Conservation (phyloP, 2,113 vertebrate genomes). For the Orycteropus afer region DNA sequence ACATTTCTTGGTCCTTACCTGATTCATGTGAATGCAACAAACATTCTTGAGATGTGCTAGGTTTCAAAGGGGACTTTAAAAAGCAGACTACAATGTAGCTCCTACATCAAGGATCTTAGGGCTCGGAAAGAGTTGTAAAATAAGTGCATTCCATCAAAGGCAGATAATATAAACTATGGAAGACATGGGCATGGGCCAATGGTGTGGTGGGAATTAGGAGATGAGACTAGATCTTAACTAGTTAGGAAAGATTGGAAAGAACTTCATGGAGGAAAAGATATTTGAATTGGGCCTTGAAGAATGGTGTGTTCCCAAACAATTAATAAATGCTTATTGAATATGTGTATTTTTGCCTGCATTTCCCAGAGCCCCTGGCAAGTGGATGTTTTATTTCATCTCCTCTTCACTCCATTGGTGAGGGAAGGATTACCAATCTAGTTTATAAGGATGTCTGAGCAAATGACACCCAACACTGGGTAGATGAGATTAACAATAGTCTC, state of each 20-base stretch:
- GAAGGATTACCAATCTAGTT: not conserved
- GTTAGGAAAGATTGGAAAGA: not conserved
- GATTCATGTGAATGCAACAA: constrained; percentile 10
- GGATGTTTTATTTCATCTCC: not conserved
- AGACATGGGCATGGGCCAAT: not conserved
- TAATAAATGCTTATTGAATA: not conserved
- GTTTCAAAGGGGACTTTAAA: constrained; percentile 25
- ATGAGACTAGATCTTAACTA: not conserved
- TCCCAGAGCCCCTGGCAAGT: not conserved
- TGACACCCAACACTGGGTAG: not conserved
- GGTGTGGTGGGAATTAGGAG: not conserved
- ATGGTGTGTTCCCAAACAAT: not conserved
- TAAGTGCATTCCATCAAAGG: not conserved
- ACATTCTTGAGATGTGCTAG: not conserved
- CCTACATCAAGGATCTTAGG: not conserved
- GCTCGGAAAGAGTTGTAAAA: not conserved
- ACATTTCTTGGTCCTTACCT: not conserved
- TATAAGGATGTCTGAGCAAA: not conserved
- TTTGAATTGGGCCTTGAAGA: not conserved
- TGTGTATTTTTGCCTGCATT: not conserved
- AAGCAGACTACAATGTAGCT: not conserved
- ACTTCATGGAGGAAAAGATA: not conserved
- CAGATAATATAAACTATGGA: not conserved
- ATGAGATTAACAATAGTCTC: not conserved
- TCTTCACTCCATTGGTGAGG: not conserved